Evolutionary conservation across 2,797 vertebrate genomes (phyloP).

Genomic region (Octomys mimax): DNA sequence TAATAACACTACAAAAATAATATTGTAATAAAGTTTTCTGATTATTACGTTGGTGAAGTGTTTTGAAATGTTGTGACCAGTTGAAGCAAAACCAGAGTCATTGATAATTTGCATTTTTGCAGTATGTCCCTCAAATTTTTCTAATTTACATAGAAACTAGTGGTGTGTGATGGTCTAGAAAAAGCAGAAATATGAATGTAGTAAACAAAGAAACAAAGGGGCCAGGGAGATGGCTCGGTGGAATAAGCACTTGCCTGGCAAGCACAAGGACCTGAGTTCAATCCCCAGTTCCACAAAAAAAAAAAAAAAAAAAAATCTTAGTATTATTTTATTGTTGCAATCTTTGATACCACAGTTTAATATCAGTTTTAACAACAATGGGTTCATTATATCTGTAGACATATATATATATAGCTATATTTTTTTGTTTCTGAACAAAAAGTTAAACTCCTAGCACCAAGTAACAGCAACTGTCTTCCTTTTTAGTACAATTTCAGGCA

Average conservation of each 20-base stretch:
- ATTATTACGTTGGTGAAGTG: not conserved
- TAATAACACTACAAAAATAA: constrained; percentile 19
- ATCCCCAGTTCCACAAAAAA: too few species aligned
- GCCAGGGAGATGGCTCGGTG: too few species aligned
- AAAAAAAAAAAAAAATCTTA: not conserved
- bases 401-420: not conserved
- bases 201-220: not conserved
- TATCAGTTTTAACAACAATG: not conserved
- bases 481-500: not conserved
- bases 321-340: not conserved
- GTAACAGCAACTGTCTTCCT: not conserved
- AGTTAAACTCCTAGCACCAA: not conserved
- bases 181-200: not conserved
- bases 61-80: not conserved
- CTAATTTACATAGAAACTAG: not conserved
- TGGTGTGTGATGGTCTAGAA: not conserved
- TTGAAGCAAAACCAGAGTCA: not conserved
- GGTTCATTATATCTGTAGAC: constrained; percentile 2
- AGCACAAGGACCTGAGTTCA: too few species aligned
- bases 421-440: constrained; percentile 24
- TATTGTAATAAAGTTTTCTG: not conserved
- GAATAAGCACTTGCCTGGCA: too few species aligned
- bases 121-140: not conserved
- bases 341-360: not conserved
- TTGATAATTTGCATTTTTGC: not conserved